These are phyloP conservation scores for Plodia interpunctella DNA, from an alignment of 1,140 invertebrate genomes.

Conservation along the genomic window DNA sequence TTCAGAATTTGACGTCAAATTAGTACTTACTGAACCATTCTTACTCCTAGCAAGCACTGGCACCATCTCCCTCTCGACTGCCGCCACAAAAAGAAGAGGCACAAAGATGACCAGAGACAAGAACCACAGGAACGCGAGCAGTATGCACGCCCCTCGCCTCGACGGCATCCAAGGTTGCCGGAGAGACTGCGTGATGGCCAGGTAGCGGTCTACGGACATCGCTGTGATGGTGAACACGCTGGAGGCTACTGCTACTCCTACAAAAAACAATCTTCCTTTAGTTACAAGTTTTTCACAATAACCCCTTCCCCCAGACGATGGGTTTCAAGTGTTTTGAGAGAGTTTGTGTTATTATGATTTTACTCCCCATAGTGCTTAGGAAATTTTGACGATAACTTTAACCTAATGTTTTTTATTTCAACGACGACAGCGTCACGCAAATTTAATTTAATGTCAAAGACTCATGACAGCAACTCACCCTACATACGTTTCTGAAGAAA, in stretches of 20 bases:
- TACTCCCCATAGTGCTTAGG: too few species aligned
- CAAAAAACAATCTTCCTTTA: constrained; percentile 20
- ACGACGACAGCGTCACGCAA: too few species aligned
- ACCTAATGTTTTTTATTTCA: too few species aligned
- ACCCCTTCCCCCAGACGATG: too few species aligned
- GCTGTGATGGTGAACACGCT: constrained; percentile 88
- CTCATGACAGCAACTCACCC: too few species aligned
- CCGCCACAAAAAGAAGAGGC: constrained; percentile 79
- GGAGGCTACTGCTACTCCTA: constrained; percentile 86
- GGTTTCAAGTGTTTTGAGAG: too few species aligned
- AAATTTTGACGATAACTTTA: too few species aligned
- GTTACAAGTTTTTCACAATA: too few species aligned
- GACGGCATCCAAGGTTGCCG: constrained; percentile 82
- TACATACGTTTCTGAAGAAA: too few species aligned
- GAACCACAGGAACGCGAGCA: constrained; percentile 82
- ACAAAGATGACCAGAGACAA: constrained; percentile 81
- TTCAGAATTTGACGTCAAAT: too few species aligned
- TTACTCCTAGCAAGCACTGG: constrained; percentile 45
- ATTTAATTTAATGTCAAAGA: too few species aligned
- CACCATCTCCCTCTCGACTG: constrained; percentile 65
- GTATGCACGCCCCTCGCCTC: constrained; percentile 79
- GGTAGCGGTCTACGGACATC: constrained; percentile 86
- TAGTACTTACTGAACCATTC: constrained; percentile 54
- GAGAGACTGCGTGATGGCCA: constrained; percentile 86
- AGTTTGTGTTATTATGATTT: too few species aligned